A percentile compares a stretch with the other conserved stretches of the same genome.
phyloP scores from a whole-genome alignment of 2,797 vertebrate genomes.

The Eremophila alpestris region DNA sequence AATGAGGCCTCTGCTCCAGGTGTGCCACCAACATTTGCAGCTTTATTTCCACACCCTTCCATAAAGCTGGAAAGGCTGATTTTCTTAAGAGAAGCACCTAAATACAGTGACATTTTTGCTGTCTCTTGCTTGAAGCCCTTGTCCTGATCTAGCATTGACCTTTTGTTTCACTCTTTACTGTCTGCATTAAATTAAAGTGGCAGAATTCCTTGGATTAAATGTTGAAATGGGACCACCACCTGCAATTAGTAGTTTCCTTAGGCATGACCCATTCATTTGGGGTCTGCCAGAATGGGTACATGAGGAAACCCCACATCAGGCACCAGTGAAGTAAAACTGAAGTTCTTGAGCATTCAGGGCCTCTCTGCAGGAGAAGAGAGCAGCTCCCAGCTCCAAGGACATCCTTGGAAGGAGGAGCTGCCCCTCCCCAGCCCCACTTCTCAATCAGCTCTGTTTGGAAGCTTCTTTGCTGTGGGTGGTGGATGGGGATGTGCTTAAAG shows the following conservation, averaged over 20 bases:
- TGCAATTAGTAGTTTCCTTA: neutral
- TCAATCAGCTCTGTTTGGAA: neutral
- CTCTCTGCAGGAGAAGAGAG: neutral
- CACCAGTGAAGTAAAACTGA: neutral
- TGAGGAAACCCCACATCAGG: neutral
- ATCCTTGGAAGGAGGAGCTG: neutral
- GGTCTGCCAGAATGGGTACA: neutral
- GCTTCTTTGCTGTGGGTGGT: neutral
- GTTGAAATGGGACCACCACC: neutral
- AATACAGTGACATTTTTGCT: neutral
- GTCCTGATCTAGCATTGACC: neutral
- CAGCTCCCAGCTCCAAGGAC: neutral
- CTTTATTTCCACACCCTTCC: neutral
- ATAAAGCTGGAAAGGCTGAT: neutral
- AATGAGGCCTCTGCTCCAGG: neutral
- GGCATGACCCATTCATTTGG: neutral
- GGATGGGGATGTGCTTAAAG: neutral
- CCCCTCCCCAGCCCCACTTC: neutral
- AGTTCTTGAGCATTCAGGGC: neutral
- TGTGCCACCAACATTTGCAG: neutral
- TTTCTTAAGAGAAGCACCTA: neutral
- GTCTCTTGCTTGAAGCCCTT: neutral
- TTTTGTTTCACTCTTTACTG: neutral
- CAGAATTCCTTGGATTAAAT: neutral
- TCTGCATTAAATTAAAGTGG: neutral